Base-by-base conservation (phyloP, 2,797 vertebrate genomes). In the Thalassophryne amazonica region DNA sequence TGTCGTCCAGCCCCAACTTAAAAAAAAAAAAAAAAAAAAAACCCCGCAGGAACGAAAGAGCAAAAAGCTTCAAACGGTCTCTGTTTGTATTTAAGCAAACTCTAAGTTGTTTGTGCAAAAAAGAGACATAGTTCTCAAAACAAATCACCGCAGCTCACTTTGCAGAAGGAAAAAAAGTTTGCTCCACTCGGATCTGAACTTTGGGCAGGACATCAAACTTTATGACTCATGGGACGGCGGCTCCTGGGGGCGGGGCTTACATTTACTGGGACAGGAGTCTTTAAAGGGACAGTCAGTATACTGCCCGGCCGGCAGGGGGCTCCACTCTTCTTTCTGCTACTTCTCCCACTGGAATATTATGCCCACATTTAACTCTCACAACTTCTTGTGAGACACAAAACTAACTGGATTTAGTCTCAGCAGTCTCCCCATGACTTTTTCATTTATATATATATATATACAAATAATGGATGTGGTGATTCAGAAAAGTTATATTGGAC, bases 141-240 rank as follows among this genome's bases (percentile, higher is more conserved):
- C 61, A 91, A 91, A 92, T 91, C 91, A 84, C 84, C 63, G 88
- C 82, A 56, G 57, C 69, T 83, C 87, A 90, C 83, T 88, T 61
- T 71, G 39, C 38, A 47, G 50, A 61, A 60, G 73, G 76, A 82
- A 61, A 66, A 83, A 79, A 84, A 36, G 84, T 87, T 78, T 62
- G 73, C 76, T 73, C 62, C 71, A 78, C 81, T 89, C 82, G 61
- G 65, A 62, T 78, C 84, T 78, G 83, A 91, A 91, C 83, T 91
- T 90, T 84, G 88, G 88, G 86, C 86, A 86, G 89, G 88, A 91
- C 86, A 71, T 89, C 80, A 89, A 91, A 91, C 88, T 91, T 89
- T 86, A 84, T 85, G 86, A 91, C 86, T 89, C 90, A 89, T 80
- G 86, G 88, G 85, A 86, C 58, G 83, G 47, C 65, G 78, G 80